Percentiles rank a stretch among this genome's conserved stretches.
Evolutionary conservation across 2,113 vertebrate genomes (phyloP).

Genomic region (Trichomycterus rosablanca): DNA sequence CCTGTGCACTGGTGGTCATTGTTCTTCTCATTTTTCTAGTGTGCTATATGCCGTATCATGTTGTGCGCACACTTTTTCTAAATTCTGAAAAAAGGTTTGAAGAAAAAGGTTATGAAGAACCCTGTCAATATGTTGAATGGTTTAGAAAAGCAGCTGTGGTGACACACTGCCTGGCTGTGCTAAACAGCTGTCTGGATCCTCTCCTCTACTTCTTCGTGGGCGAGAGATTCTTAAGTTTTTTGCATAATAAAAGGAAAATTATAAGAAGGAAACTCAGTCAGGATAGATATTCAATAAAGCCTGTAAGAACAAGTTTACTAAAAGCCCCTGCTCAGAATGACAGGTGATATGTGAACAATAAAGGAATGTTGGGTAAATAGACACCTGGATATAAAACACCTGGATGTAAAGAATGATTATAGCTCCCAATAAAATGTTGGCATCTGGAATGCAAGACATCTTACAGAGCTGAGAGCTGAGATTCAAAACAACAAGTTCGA

Average conservation of each 20-base stretch:
- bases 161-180: conserved; percentile 58
- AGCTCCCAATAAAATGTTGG: no score
- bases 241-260: not conserved
- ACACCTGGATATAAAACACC: no score
- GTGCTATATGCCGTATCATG: conserved; percentile 74
- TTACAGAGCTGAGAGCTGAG: no score
- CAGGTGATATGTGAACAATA: not conserved
- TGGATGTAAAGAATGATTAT: no score
- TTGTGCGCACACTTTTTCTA: conserved; percentile 63
- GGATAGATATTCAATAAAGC: not conserved
- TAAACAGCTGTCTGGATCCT: conserved; percentile 70
- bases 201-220: conserved; percentile 73
- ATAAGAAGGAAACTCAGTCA: no score
- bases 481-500: no score
- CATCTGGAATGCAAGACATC: no score
- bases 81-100: not conserved
- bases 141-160: conserved; percentile 59
- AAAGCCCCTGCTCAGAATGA: not conserved
- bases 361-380: no score
- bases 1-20: conserved; percentile 61
- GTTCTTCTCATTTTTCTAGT: conserved; percentile 62
- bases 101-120: conserved; percentile 6
- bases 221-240: conserved; percentile 63
- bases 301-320: not conserved
- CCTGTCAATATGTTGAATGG: conserved; percentile 33